Evolutionary conservation across 1,140 invertebrate genomes (phyloP).

Genomic region (Drosophila saltans): DNA sequence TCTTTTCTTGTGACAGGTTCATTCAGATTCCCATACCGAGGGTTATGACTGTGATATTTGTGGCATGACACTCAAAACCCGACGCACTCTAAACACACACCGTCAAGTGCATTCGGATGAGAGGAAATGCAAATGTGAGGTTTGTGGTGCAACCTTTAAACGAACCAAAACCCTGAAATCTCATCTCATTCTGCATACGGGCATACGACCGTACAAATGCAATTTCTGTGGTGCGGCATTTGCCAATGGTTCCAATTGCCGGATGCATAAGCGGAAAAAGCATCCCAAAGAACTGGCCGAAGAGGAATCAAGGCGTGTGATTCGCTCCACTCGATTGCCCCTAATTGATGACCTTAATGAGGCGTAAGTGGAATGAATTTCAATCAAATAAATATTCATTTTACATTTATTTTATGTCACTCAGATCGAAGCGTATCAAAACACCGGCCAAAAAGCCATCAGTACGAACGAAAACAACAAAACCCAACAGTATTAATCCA

Average conservation of each 20-base stretch:
- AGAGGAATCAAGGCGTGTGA: slow-evolving; percentile 71
- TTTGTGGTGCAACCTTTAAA: slow-evolving; percentile 77
- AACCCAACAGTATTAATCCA: neutral
- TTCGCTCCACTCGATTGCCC: slow-evolving; percentile 60
- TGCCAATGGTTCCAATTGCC: slow-evolving; percentile 84
- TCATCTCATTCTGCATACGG: slow-evolving; percentile 83
- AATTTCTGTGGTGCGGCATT: slow-evolving; percentile 84
- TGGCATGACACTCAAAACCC: slow-evolving; percentile 83
- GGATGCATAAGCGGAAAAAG: slow-evolving; percentile 84
- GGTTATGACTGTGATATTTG: slow-evolving; percentile 83
- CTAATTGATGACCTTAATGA: slow-evolving; percentile 72
- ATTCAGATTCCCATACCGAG: slow-evolving; percentile 83
- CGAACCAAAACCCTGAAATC: slow-evolving; percentile 82
- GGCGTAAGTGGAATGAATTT: slow-evolving; percentile 46
- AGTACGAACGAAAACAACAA: slow-evolving; percentile 12
- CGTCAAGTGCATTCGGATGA: slow-evolving; percentile 83
- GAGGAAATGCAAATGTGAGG: slow-evolving; percentile 83
- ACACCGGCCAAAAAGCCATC: slow-evolving; percentile 42
- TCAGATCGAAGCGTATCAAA: slow-evolving; percentile 62
- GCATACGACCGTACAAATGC: slow-evolving; percentile 83
- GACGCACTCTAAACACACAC: slow-evolving; percentile 84
- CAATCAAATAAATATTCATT: neutral
- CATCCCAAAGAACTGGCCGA: slow-evolving; percentile 83
- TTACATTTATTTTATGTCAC: neutral
- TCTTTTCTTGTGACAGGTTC: slow-evolving; percentile 36